These are phyloP conservation scores for Podabrus alpinus DNA, from an alignment of 2,888 invertebrate genomes.

Conservation along the genomic window DNA sequence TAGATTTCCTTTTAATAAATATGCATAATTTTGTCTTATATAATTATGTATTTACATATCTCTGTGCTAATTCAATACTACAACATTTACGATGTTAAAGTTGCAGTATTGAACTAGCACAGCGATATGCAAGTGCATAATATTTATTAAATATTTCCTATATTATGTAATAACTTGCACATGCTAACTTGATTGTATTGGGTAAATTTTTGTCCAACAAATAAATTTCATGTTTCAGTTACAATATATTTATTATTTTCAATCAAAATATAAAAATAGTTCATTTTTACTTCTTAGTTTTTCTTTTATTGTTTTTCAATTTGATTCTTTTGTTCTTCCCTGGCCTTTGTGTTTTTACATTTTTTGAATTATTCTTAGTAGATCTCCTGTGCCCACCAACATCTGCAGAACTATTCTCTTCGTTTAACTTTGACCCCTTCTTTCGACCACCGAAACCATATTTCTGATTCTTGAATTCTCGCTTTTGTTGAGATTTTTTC, in stretches of 20 bases:
- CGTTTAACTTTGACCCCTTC: slow-evolving; percentile 85
- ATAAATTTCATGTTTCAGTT: too few relatives aligned
- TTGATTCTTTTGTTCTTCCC: slow-evolving; percentile 58
- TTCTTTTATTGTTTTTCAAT: slow-evolving; percentile 53
- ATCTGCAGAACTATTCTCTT: slow-evolving; percentile 75
- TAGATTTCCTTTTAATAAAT: too few relatives aligned
- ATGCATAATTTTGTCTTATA: too few relatives aligned
- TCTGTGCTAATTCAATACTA: too few relatives aligned
- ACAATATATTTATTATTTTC: background rate
- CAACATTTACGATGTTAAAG: too few relatives aligned
- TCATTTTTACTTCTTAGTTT: slow-evolving; percentile 5
- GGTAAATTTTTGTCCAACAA: too few relatives aligned
- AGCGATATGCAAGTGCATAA: too few relatives aligned
- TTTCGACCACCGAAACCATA: slow-evolving; percentile 97
- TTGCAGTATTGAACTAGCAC: too few relatives aligned
- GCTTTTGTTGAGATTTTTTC: slow-evolving; percentile 56
- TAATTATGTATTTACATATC: too few relatives aligned
- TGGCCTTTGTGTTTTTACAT: slow-evolving; percentile 45
- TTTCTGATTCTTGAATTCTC: slow-evolving; percentile 77
- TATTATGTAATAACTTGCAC: too few relatives aligned
- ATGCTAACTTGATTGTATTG: too few relatives aligned
- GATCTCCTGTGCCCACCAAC: slow-evolving; percentile 61
- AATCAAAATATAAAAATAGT: background rate
- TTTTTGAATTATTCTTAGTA: slow-evolving; percentile 40
- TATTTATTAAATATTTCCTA: too few relatives aligned